Percentiles rank a stretch among this genome's conserved stretches.
Evolutionary conservation across 2,888 invertebrate species (phyloP).

Genomic region (Sinotaia quadrata): DNA sequence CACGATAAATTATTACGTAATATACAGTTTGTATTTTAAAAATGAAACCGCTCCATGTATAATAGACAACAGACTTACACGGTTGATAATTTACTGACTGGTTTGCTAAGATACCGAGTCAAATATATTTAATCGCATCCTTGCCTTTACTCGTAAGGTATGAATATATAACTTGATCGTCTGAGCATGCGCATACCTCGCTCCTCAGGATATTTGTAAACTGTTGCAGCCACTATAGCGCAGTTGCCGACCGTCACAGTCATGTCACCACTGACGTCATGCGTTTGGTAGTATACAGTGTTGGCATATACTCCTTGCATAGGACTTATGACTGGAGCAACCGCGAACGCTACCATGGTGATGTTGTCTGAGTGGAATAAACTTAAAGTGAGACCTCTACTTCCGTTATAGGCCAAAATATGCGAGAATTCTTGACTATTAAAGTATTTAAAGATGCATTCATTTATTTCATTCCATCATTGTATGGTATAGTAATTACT

Average conservation of each 20-base stretch:
- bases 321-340: conserved; percentile 7
- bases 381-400: background rate
- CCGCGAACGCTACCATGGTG: conserved; percentile 12
- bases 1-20: no score
- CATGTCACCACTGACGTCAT: conserved; percentile 21
- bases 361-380: background rate
- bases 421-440: background rate
- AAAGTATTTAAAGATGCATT: background rate
- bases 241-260: conserved; percentile 22
- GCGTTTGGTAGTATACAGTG: conserved; percentile 14
- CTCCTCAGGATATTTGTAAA: no score
- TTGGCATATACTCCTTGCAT: conserved; percentile 19
- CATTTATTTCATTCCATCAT: background rate
- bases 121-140: no score
- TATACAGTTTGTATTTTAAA: no score
- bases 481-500: no score
- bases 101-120: no score
- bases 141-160: no score
- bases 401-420: background rate
- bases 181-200: no score
- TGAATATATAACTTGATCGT: no score
- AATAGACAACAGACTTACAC: no score
- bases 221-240: conserved; percentile 21
- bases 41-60: no score
- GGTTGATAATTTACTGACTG: no score